phyloP scores from a whole-genome alignment of 37 sponge, comb jelly and placozoan genomes.

The Ephydatia muelleri region DNA sequence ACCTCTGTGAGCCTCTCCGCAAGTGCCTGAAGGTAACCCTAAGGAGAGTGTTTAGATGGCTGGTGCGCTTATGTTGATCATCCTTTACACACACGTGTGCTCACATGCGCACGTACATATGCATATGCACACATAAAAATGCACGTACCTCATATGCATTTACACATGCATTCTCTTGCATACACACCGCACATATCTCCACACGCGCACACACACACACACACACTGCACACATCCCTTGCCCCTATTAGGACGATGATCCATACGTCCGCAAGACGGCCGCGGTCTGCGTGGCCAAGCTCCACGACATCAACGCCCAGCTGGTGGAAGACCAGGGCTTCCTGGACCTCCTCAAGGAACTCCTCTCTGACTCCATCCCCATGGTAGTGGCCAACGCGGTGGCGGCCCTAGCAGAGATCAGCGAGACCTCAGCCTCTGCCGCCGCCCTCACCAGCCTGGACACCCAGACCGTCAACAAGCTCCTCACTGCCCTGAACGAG shows the following conservation, averaged over 20 bases:
- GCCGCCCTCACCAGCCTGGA: constrained; percentile 84
- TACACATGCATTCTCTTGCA: neutral
- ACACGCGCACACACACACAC: constrained; percentile 7
- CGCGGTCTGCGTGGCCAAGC: constrained; percentile 97
- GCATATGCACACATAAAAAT: neutral
- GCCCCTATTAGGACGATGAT: constrained; percentile 85
- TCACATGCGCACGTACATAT: neutral
- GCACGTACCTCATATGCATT: neutral
- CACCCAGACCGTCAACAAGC: constrained; percentile 93
- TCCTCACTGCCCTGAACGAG: constrained; percentile 99
- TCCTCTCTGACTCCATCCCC: constrained; percentile 96
- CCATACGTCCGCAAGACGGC: constrained; percentile 99
- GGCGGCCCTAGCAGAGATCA: constrained; percentile 93
- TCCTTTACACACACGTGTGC: too few relatives aligned
- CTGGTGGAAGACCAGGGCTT: constrained; percentile 99
- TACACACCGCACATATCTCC: constrained; percentile 19
- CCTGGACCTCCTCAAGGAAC: constrained; percentile 92
- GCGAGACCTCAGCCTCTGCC: constrained; percentile 85
- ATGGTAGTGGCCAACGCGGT: constrained; percentile 99
- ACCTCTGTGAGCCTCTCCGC: constrained; percentile 93
- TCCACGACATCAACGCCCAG: constrained; percentile 94
- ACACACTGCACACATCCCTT: neutral
- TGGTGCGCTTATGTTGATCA: neutral
- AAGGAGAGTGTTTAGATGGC: neutral
- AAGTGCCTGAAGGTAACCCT: constrained; percentile 91